Conservation (phyloP, 2,113 vertebrate species). For the Daubentonia madagascariensis region DNA sequence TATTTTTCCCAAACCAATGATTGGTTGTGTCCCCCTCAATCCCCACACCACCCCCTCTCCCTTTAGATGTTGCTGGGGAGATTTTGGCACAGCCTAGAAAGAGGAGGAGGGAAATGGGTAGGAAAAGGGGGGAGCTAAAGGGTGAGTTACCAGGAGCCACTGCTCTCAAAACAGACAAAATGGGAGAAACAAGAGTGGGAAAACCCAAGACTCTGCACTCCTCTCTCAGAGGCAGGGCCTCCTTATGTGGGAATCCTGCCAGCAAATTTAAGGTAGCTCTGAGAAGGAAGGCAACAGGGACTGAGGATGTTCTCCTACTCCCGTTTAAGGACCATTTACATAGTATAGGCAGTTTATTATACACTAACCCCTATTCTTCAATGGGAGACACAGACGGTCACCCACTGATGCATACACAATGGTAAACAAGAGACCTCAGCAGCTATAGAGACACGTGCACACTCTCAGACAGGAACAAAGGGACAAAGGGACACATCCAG, state of each 20-base stretch:
- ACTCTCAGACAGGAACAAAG: conserved; percentile 38
- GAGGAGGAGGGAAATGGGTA: not conserved
- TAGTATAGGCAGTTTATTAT: not conserved
- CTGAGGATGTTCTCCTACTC: not conserved
- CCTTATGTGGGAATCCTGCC: conserved; percentile 9
- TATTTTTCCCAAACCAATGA: conserved; percentile 66
- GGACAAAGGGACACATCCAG: conserved; percentile 25
- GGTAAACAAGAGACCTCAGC: conserved; percentile 34
- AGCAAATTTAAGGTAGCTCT: conserved; percentile 53
- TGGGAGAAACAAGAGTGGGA: conserved; percentile 32
- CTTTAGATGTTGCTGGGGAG: conserved; percentile 55
- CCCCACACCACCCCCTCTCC: not conserved
- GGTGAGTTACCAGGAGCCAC: not conserved
- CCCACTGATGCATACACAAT: not conserved
- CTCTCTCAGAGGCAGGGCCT: not conserved
- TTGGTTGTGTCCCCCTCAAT: conserved; percentile 11
- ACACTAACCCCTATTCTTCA: not conserved
- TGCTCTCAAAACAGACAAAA: conserved; percentile 52
- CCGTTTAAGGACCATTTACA: not conserved
- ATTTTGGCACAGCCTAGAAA: conserved; percentile 47
- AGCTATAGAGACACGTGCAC: not conserved
- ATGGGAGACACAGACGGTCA: not conserved
- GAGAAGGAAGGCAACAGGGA: not conserved
- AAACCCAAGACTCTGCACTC: not conserved
- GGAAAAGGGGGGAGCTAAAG: conserved; percentile 46